Percentiles rank a stretch among this genome's conserved stretches.
Conservation (phyloP, 2,113 vertebrate species). For the Corynorhinus townsendii region DNA sequence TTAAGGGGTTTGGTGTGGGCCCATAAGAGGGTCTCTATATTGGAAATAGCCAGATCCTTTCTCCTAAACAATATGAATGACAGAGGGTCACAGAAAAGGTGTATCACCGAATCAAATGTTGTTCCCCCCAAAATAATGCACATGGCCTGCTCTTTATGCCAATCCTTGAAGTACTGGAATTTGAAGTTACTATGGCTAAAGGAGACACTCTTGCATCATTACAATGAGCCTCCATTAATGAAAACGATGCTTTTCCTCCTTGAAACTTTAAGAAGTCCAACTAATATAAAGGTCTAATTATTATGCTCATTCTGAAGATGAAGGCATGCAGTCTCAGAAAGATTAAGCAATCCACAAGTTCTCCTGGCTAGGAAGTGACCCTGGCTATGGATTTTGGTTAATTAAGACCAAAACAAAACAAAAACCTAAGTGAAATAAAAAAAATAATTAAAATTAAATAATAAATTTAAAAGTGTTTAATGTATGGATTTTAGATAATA, state of each 20-base stretch:
- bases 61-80: neutral
- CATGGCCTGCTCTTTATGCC: neutral
- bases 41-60: neutral
- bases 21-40: neutral
- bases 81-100: neutral
- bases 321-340: neutral
- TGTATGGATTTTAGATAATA: neutral
- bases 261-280: neutral
- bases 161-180: neutral
- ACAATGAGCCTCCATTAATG: neutral
- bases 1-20: neutral
- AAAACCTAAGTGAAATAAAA: neutral
- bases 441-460: neutral
- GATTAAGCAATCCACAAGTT: neutral
- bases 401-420: neutral
- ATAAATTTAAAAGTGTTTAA: neutral
- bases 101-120: neutral
- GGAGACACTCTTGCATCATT: neutral
- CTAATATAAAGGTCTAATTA: neutral
- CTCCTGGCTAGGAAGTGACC: neutral
- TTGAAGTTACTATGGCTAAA: neutral
- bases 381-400: neutral
- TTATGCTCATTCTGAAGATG: neutral
- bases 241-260: neutral
- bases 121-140: neutral